Percentiles rank a stretch among this genome's conserved stretches.
phyloP scores from a whole-genome alignment of 2,113 vertebrate species.

The Rhinogobius similis region DNA sequence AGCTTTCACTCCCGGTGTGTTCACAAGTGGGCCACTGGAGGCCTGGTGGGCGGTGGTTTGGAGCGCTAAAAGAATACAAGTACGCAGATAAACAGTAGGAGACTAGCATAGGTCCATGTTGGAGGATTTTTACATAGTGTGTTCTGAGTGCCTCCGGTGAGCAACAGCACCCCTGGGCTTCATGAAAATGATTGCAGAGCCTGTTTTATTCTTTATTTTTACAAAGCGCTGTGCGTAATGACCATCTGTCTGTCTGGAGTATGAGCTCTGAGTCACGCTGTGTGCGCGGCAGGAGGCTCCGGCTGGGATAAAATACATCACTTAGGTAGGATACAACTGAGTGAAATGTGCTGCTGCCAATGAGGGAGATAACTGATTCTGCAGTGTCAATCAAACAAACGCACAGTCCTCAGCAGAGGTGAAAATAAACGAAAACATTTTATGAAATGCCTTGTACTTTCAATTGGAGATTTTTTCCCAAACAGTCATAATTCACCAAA shows the following conservation, averaged over 20 bases:
- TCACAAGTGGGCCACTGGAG: slow-evolving; percentile 55
- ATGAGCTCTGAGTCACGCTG: slow-evolving; percentile 61
- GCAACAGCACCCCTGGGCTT: slow-evolving; percentile 71
- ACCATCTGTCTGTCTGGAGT: slow-evolving; percentile 75
- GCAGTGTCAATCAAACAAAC: slow-evolving; percentile 34
- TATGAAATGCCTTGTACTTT: not conserved
- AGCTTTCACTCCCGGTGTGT: slow-evolving; percentile 57
- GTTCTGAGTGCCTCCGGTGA: slow-evolving; percentile 62
- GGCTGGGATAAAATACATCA: slow-evolving; percentile 56
- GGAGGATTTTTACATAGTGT: slow-evolving; percentile 27
- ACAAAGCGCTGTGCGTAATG: slow-evolving; percentile 72
- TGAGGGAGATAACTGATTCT: slow-evolving; percentile 14
- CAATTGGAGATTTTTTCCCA: too few species aligned
- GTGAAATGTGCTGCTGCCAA: slow-evolving; percentile 55
- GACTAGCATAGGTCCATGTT: slow-evolving; percentile 33
- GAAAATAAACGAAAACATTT: not conserved
- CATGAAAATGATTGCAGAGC: slow-evolving; percentile 74
- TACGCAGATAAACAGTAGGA: slow-evolving; percentile 35
- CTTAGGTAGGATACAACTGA: slow-evolving; percentile 51
- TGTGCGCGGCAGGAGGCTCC: slow-evolving; percentile 48
- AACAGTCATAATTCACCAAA: too few species aligned
- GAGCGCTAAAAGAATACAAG: slow-evolving; percentile 28
- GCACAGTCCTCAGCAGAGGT: not conserved
- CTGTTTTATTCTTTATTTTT: slow-evolving; percentile 56
- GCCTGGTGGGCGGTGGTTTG: slow-evolving; percentile 18